Conservation (phyloP, 1,140 invertebrate species). For the Anastatus disparis region DNA sequence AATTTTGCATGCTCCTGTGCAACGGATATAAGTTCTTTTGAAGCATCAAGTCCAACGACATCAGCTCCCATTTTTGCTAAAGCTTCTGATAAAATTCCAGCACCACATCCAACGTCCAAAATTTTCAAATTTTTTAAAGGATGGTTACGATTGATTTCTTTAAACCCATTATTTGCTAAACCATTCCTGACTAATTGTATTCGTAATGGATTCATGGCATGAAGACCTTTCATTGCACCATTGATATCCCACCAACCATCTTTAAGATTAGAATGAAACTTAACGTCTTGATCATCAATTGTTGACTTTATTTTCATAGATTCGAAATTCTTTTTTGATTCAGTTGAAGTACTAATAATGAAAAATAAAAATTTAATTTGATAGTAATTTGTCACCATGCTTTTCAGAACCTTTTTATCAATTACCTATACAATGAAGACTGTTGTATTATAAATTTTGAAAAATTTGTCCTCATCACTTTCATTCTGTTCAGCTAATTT, state of each 20-base stretch:
- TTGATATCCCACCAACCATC: conserved; percentile 70
- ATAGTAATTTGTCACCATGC: no score
- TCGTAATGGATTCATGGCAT: conserved; percentile 71
- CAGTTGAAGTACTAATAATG: background rate
- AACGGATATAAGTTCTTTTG: conserved; percentile 73
- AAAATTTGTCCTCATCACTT: no score
- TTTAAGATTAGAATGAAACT: conserved; percentile 60
- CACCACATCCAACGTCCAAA: conserved; percentile 91
- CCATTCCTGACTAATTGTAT: conserved; percentile 82
- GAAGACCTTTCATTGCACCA: conserved; percentile 65
- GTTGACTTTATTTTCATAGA: conserved; percentile 25
- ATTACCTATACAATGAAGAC: no score
- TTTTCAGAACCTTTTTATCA: no score
- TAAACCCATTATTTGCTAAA: conserved; percentile 66
- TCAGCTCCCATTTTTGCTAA: conserved; percentile 80
- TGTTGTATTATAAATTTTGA: no score
- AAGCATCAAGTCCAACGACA: conserved; percentile 88
- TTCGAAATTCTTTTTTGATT: background rate
- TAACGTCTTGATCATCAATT: conserved; percentile 46
- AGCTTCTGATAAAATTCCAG: conserved; percentile 83
- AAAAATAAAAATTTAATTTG: no score
- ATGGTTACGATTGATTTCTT: conserved; percentile 51
- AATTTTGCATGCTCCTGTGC: conserved; percentile 72
- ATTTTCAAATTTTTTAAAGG: conserved; percentile 77
- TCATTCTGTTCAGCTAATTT: no score